These are phyloP conservation scores for Zaprionus inermis DNA, from an alignment of 1,140 invertebrate species.

Conservation along the genomic window DNA sequence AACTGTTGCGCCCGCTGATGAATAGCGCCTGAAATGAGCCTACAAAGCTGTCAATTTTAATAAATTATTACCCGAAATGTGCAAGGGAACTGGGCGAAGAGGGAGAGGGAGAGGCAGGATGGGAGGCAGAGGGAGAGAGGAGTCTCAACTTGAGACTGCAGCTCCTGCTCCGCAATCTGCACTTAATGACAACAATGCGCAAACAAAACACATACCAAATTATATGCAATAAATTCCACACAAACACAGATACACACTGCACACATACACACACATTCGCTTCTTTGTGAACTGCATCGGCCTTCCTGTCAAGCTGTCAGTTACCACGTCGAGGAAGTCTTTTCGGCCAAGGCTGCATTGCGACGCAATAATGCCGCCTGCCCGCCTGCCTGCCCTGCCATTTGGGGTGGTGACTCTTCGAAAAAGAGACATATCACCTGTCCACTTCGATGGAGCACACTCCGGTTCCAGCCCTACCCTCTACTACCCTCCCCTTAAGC, in stretches of 20 bases:
- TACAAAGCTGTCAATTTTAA: conserved; percentile 84
- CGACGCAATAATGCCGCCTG: conserved; percentile 19
- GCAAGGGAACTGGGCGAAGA: conserved; percentile 13
- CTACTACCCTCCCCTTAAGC: neutral
- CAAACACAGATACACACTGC: no score
- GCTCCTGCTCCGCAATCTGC: conserved; percentile 23
- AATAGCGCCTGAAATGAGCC: conserved; percentile 84
- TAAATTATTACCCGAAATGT: conserved; percentile 77
- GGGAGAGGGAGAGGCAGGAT: neutral
- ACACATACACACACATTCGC: neutral
- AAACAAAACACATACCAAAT: conserved; percentile 81
- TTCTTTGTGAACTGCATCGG: conserved; percentile 48
- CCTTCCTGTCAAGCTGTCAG: conserved; percentile 69
- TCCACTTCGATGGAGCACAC: conserved; percentile 32
- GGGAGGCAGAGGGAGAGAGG: neutral
- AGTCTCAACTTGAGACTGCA: neutral
- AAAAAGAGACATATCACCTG: conserved; percentile 71
- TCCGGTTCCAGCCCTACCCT: neutral
- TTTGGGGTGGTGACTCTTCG: conserved; percentile 57
- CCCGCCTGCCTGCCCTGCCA: conserved; percentile 26
- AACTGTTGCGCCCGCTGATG: conserved; percentile 80
- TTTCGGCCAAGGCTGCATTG: conserved; percentile 13
- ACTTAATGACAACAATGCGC: conserved; percentile 80
- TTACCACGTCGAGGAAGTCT: conserved; percentile 30
- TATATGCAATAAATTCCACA: conserved; percentile 71